These are phyloP conservation scores for Podarcis siculus DNA, from an alignment of 2,797 vertebrate genomes.

Conservation along the genomic window DNA sequence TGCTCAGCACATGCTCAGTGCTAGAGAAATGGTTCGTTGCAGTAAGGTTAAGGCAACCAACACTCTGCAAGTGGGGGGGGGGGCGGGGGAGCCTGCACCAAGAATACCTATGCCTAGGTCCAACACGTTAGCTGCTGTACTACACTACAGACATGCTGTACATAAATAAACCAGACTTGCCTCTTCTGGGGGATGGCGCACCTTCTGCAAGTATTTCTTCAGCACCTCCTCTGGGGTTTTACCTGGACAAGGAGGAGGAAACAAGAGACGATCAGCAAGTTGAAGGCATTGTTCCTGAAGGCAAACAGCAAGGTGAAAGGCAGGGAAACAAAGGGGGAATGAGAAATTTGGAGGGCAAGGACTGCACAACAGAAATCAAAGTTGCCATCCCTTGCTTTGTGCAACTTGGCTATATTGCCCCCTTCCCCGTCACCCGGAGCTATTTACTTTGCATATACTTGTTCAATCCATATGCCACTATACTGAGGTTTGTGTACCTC, in stretches of 20 bases:
- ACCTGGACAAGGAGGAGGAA: constrained; percentile 73
- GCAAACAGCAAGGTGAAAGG: not conserved
- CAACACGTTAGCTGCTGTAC: not conserved
- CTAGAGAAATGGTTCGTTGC: not conserved
- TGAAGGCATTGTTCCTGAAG: not conserved
- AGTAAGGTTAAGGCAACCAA: not conserved
- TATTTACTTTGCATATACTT: not conserved
- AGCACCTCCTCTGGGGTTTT: constrained; percentile 95
- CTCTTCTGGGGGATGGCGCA: constrained; percentile 92
- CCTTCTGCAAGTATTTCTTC: constrained; percentile 94
- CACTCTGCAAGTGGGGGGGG: rapidly evolving
- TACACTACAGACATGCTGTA: not conserved
- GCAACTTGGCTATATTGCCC: not conserved
- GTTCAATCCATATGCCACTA: not conserved
- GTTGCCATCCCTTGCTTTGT: not conserved
- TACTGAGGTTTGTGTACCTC: not conserved
- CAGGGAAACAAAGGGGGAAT: not conserved
- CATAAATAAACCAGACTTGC: constrained; percentile 68
- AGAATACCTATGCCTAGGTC: not conserved
- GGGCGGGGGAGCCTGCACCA: not conserved
- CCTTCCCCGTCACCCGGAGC: not conserved
- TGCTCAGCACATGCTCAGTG: not conserved
- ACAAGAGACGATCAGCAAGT: not conserved
- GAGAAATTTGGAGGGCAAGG: not conserved
- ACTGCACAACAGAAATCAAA: not conserved